Evolutionary conservation across 2,888 invertebrate genomes (phyloP).

Genomic region (Drosophila limbata): DNA sequence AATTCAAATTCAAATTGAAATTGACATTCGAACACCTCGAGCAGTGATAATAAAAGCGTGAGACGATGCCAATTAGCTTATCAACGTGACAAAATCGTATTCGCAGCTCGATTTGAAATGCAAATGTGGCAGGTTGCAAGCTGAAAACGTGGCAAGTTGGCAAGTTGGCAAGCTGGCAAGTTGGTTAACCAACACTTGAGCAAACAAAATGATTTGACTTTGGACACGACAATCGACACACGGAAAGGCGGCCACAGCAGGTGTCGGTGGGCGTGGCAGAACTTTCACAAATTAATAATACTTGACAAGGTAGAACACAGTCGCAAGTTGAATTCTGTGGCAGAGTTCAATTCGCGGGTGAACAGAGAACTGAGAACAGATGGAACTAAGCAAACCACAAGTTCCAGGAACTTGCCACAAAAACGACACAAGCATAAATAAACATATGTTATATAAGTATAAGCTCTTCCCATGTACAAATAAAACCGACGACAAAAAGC

Average conservation of each 20-base stretch:
- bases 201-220: slow-evolving; percentile 60
- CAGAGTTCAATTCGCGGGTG: slow-evolving; percentile 72
- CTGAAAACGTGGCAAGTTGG: slow-evolving; percentile 5
- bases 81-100: slow-evolving; percentile 71
- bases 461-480: slow-evolving; percentile 45
- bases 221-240: slow-evolving; percentile 6
- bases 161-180: slow-evolving; percentile 8
- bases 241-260: slow-evolving; percentile 49
- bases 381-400: slow-evolving; percentile 49
- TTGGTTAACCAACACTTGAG: slow-evolving; percentile 17
- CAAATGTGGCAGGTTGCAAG: slow-evolving; percentile 68
- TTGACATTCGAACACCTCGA: slow-evolving; percentile 21
- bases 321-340: slow-evolving; percentile 28
- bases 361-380: slow-evolving; percentile 55
- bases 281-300: slow-evolving; percentile 80
- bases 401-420: slow-evolving; percentile 69
- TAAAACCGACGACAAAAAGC: slow-evolving; percentile 50
- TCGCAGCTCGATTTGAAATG: slow-evolving; percentile 63
- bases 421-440: slow-evolving; percentile 25
- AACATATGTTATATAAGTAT: slow-evolving; percentile 28
- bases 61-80: slow-evolving; percentile 56
- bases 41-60: slow-evolving; percentile 42
- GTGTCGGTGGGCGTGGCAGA: slow-evolving; percentile 70
- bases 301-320: slow-evolving; percentile 53
- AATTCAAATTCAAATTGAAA: neutral